Base-by-base conservation (phyloP, 23 tunicate species). In the Trididemnum nubilum region DNA sequence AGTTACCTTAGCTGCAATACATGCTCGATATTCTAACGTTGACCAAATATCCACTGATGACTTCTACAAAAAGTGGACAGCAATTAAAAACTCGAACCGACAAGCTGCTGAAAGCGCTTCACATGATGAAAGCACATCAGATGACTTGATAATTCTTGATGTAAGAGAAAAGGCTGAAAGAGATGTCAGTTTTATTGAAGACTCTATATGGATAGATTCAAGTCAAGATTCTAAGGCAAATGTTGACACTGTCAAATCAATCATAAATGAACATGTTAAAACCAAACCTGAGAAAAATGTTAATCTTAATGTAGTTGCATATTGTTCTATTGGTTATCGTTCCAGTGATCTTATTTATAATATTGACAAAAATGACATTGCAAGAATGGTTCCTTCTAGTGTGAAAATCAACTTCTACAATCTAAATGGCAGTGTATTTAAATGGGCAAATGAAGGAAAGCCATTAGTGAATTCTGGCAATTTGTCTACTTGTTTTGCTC, bases 401-500 rank as follows among this genome's bases (percentile, higher is more conserved):
- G 33, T 65, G 1, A 63, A 22, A n/a, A 33, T 82, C 1, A 76
- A 65, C 18, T 21, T 82, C 33, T 82, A 70, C 25, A 86, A 86
- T 78, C 72, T 92, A 24, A 85, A 86, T 66, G 97, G 97, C 30
- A 82, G 97, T 61, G 64, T 92, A 2, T 92, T 83, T 72, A 92
- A 92, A 72, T 92, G 97, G 97, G 97, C 97, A 5, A 81, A 82
- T 71, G 97, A 92, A 61, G 78, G 76, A 24, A 82, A 73, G 33
- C 85, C 85, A 12, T 26, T 92, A 61, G 85, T 92, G 2, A 65
- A 78, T 37, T 19, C 34, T n/a, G 73, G 59, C 35, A 51, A 70
- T 54, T 15, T 36, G 3, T 38, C 81, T 35, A 92, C 92, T 7
- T 32, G 9, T 27, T 79, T 82, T 57, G 97, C 78, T 4, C 97